phyloP scores from a whole-genome alignment of 2,113 vertebrate genomes.

The Ictidomys tridecemlineatus region DNA sequence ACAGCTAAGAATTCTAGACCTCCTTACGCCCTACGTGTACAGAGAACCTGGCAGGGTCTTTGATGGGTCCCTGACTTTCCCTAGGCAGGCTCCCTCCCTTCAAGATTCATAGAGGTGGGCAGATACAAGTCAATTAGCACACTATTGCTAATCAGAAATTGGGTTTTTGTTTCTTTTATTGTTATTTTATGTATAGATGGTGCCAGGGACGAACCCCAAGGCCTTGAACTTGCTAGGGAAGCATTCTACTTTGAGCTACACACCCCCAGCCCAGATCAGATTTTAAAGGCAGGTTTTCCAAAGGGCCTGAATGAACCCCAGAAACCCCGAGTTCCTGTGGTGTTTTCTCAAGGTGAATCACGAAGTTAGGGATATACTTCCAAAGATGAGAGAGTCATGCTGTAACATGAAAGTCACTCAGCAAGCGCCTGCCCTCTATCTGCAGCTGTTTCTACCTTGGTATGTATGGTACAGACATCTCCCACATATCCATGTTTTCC shows the following conservation, averaged over 20 bases:
- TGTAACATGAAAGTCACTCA: neutral
- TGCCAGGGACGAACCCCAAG: neutral
- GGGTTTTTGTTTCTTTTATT: neutral
- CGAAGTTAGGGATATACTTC: neutral
- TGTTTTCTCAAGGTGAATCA: neutral
- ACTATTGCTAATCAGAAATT: neutral
- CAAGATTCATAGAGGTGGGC: neutral
- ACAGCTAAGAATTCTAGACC: neutral
- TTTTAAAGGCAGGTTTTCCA: neutral
- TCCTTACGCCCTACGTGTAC: neutral
- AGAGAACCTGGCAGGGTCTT: neutral
- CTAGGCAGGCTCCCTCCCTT: neutral
- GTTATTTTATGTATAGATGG: neutral
- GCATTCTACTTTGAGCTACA: neutral
- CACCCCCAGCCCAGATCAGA: neutral
- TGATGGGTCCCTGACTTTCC: neutral
- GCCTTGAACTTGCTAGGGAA: neutral
- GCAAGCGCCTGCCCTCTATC: neutral
- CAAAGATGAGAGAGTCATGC: neutral
- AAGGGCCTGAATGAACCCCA: neutral
- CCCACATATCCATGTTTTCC: accelerated
- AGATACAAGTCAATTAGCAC: neutral
- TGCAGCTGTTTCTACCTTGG: neutral
- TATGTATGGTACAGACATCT: accelerated
- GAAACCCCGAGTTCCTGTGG: neutral